phyloP scores from a whole-genome alignment of 2,797 vertebrate genomes.

The Corythornis leucogaster region DNA sequence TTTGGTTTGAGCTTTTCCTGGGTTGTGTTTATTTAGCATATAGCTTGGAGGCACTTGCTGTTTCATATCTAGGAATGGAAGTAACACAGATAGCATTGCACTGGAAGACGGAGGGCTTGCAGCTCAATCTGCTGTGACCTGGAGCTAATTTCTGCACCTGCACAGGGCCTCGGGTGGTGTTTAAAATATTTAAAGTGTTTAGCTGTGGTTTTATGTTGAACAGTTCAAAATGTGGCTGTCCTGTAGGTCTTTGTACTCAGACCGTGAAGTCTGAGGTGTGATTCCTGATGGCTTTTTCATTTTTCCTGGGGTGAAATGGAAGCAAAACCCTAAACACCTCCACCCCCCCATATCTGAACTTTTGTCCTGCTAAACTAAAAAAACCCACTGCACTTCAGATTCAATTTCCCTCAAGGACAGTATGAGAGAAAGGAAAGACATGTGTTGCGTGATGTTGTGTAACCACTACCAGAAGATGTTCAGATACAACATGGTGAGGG shows the following conservation, averaged over 20 bases:
- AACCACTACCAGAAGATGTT: background rate
- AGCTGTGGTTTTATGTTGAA: background rate
- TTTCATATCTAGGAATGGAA: constrained; percentile 28
- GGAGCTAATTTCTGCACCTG: constrained; percentile 45
- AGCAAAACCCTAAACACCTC: background rate
- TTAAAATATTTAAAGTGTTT: background rate
- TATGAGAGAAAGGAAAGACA: background rate
- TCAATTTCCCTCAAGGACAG: background rate
- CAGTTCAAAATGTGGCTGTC: background rate
- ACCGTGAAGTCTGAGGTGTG: background rate
- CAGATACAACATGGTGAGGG: background rate
- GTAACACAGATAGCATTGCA: background rate
- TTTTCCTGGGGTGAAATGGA: background rate
- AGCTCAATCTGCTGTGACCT: background rate
- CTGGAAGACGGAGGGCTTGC: background rate
- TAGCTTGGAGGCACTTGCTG: constrained; percentile 53
- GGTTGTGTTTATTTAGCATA: constrained; percentile 51
- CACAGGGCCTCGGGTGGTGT: background rate
- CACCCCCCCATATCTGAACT: background rate
- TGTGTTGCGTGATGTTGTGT: background rate
- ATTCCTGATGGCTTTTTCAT: background rate
- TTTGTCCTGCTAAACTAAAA: background rate
- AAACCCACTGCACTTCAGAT: background rate
- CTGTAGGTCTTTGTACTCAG: background rate
- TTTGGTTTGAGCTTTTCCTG: constrained; percentile 63